Conservation (phyloP, 2,113 vertebrate genomes). For the Herpetotheres cachinnans region DNA sequence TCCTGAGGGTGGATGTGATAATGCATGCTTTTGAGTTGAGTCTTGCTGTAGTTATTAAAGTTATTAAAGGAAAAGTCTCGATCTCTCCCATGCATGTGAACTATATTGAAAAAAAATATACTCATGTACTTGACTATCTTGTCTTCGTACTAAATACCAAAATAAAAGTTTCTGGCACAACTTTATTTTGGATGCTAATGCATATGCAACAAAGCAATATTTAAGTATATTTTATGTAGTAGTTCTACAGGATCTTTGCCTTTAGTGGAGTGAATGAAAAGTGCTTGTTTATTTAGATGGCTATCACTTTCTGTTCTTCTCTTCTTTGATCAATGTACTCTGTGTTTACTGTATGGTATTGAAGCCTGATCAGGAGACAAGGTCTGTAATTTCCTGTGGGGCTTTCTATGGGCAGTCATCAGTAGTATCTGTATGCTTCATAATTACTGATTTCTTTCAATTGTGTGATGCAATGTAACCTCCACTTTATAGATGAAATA, state of each 20-base stretch:
- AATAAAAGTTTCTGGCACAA: neutral
- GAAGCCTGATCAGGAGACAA: neutral
- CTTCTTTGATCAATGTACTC: neutral
- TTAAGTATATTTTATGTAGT: neutral
- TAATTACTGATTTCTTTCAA: neutral
- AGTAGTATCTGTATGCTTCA: neutral
- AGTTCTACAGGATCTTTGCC: neutral
- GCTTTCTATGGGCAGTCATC: neutral
- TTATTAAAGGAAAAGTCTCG: neutral
- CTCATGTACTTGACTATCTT: neutral
- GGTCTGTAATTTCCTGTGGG: neutral
- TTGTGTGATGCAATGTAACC: neutral
- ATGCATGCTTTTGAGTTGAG: rapidly evolving
- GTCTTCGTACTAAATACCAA: neutral
- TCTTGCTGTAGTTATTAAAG: neutral
- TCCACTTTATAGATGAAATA: neutral
- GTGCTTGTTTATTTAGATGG: neutral
- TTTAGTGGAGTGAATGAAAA: neutral
- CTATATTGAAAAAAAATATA: neutral
- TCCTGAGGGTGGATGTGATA: neutral
- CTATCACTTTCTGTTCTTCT: neutral
- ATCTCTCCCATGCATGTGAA: neutral
- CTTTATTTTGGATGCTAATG: neutral
- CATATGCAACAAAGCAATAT: neutral
- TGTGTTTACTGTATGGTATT: neutral